Percentiles rank a stretch among this genome's conserved stretches.
These are phyloP conservation scores for Botia kubotai DNA, from an alignment of 2,797 vertebrate genomes.

Conservation along the genomic window DNA sequence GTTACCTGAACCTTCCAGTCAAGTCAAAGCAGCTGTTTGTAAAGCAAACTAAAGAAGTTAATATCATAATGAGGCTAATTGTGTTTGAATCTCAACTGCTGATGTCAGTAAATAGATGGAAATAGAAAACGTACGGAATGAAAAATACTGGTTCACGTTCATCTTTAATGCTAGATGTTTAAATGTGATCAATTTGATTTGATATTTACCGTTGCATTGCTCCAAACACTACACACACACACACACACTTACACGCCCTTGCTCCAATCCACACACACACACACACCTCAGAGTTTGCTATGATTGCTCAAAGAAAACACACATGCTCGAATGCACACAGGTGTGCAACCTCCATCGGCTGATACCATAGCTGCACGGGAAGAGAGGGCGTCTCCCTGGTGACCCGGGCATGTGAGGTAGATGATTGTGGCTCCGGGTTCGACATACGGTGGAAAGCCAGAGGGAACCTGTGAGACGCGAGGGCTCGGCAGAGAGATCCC, in stretches of 20 bases:
- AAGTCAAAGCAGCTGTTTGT: neutral
- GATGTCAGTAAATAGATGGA: neutral
- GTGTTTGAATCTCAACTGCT: neutral
- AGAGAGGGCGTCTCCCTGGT: slow-evolving; percentile 70
- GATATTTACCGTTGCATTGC: neutral
- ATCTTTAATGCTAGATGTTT: neutral
- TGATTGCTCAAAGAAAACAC: slow-evolving; percentile 30
- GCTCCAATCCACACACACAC: slow-evolving; percentile 5
- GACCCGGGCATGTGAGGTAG: slow-evolving; percentile 80
- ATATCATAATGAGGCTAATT: neutral
- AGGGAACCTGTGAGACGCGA: slow-evolving; percentile 42
- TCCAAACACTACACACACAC: slow-evolving; percentile 52
- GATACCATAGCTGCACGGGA: slow-evolving; percentile 71
- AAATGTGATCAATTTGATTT: neutral
- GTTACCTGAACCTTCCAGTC: neutral
- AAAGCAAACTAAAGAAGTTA: neutral
- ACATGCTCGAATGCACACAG: slow-evolving; percentile 50
- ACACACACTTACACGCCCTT: neutral
- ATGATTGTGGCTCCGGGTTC: slow-evolving; percentile 68
- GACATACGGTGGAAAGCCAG: slow-evolving; percentile 61
- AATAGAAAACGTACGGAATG: neutral
- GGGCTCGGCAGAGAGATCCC: slow-evolving; percentile 52
- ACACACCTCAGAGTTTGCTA: slow-evolving; percentile 20
- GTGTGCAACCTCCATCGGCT: slow-evolving; percentile 62
- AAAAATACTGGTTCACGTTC: neutral